Conservation (phyloP, 1,140 invertebrate genomes). For the Mizuhopecten yessoensis region DNA sequence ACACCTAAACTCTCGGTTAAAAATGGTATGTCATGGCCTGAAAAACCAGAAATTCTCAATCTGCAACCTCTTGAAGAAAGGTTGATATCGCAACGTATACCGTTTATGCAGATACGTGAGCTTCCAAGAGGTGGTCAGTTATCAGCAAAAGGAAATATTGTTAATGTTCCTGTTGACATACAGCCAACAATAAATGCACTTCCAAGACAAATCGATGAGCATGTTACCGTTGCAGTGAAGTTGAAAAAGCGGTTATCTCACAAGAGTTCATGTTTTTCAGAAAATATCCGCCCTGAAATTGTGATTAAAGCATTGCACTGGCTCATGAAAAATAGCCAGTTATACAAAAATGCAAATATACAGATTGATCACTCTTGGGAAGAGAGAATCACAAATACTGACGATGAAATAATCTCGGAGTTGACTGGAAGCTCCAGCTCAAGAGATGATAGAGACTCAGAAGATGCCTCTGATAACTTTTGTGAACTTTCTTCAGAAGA, state of each 20-base stretch:
- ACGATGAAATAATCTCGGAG: too few species aligned
- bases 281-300: constrained; percentile 42
- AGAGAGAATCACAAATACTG: too few species aligned
- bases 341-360: constrained; percentile 56
- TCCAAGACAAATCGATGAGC: constrained; percentile 57
- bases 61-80: not conserved
- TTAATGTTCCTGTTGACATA: constrained; percentile 58
- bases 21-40: not conserved
- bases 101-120: constrained; percentile 45
- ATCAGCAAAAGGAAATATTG: constrained; percentile 28
- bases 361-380: constrained; percentile 43
- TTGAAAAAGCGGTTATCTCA: constrained; percentile 41
- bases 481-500: constrained; percentile 51
- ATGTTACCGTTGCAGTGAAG: not conserved
- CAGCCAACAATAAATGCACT: constrained; percentile 57
- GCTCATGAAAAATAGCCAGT: constrained; percentile 45
- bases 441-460: too few species aligned
- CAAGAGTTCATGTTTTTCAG: constrained; percentile 16
- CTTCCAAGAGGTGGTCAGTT: constrained; percentile 53
- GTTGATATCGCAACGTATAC: constrained; percentile 29
- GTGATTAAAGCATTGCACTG: constrained; percentile 45
- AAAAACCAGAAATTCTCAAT: not conserved
- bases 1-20: not conserved
- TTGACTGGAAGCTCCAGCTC: too few species aligned
- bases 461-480: constrained; percentile 41